These are phyloP conservation scores for Ophraella communa DNA, from an alignment of 2,888 invertebrate species.

Conservation along the genomic window DNA sequence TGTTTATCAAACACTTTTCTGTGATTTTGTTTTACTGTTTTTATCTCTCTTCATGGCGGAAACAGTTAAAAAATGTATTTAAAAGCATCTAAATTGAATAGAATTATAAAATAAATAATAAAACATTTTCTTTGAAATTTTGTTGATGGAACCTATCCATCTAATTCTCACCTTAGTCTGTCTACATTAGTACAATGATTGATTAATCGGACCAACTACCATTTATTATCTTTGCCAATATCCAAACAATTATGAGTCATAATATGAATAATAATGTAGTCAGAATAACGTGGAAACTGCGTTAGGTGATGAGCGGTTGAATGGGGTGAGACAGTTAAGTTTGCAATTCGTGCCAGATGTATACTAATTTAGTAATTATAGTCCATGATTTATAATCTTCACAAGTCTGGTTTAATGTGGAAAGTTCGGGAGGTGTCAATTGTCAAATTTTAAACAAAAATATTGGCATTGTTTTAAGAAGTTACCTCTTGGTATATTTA, in stretches of 20 bases:
- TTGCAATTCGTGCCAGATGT: slow-evolving; percentile 2
- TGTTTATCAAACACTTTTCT: not conserved
- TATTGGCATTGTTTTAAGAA: not conserved
- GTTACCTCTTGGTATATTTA: too few species aligned
- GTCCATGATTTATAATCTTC: not conserved
- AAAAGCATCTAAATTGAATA: too few species aligned
- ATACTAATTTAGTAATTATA: slow-evolving; percentile 5
- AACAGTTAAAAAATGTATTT: too few species aligned
- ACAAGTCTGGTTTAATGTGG: not conserved
- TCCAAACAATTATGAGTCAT: slow-evolving; percentile 22
- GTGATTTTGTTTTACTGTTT: not conserved
- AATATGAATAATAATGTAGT: slow-evolving; percentile 21
- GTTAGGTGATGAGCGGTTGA: slow-evolving; percentile 6
- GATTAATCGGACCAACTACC: slow-evolving; percentile 12
- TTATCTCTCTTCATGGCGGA: too few species aligned
- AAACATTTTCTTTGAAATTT: not conserved
- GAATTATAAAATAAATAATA: too few species aligned
- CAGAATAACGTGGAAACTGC: slow-evolving; percentile 17
- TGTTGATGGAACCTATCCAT: slow-evolving; percentile 8
- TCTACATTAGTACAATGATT: slow-evolving; percentile 15
- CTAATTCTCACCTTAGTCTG: slow-evolving; percentile 15
- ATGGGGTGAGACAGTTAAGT: not conserved
- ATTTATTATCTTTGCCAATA: slow-evolving; percentile 26
- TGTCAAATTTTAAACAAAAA: not conserved
- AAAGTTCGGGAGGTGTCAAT: not conserved